These are phyloP conservation scores for Athene cunicularia DNA, from an alignment of 2,113 vertebrate species.

Conservation along the genomic window DNA sequence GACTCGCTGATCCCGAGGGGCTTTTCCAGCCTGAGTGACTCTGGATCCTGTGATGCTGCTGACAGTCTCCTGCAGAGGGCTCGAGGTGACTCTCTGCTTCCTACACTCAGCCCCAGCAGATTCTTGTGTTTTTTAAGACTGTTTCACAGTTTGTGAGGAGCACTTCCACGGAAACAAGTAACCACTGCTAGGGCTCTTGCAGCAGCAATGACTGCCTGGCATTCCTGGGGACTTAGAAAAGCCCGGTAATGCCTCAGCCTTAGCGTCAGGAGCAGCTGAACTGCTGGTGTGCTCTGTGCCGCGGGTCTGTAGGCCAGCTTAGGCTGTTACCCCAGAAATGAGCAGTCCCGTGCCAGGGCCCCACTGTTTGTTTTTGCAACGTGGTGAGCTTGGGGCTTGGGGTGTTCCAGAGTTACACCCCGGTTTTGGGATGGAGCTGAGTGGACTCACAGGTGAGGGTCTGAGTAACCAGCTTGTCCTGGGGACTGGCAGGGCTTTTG, in stretches of 20 bases:
- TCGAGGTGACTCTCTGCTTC: neutral
- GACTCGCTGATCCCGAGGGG: too few relatives aligned
- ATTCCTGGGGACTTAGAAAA: fast-evolving
- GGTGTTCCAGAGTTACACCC: neutral
- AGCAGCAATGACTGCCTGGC: neutral
- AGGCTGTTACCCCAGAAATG: neutral
- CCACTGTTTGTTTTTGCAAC: fast-evolving
- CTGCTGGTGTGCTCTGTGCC: neutral
- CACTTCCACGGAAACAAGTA: neutral
- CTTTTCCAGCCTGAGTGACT: too few relatives aligned
- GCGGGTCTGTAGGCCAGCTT: neutral
- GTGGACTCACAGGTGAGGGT: neutral
- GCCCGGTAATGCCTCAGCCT: too few relatives aligned
- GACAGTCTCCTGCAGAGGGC: neutral
- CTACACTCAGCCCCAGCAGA: neutral
- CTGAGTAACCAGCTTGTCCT: neutral
- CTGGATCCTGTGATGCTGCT: neutral
- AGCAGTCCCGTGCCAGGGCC: neutral
- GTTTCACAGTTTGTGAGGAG: neutral
- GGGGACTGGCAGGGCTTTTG: neutral
- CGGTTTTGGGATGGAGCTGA: neutral
- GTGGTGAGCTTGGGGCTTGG: neutral
- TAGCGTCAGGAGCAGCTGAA: neutral
- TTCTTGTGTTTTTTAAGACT: neutral
- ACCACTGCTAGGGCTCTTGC: neutral